Percentiles rank a stretch among this genome's conserved stretches.
These are phyloP conservation scores for Gryllus bimaculatus DNA, from an alignment of 1,140 invertebrate species.

Conservation along the genomic window DNA sequence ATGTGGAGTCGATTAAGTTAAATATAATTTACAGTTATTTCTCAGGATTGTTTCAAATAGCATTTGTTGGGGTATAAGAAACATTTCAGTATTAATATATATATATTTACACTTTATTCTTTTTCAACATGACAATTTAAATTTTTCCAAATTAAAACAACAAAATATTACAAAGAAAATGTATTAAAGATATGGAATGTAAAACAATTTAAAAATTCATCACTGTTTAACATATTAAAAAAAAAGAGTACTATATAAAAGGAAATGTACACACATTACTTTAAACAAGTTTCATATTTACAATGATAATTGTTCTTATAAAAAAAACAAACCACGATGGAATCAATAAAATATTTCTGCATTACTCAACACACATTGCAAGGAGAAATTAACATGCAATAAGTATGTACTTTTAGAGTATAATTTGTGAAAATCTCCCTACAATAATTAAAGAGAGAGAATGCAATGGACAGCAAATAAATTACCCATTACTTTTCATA, in stretches of 20 bases:
- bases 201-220: not conserved
- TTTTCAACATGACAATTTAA: constrained; percentile 1
- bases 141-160: not conserved
- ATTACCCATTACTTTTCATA: not conserved
- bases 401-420: not conserved
- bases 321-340: not conserved
- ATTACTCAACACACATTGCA: not conserved
- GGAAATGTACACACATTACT: not conserved
- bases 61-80: too few species aligned
- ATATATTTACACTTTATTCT: not conserved
- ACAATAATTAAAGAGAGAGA: not conserved
- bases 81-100: not conserved
- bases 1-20: too few species aligned
- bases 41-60: too few species aligned
- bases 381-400: not conserved
- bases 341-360: not conserved
- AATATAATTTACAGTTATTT: too few species aligned
- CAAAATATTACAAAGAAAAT: not conserved
- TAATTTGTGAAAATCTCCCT: not conserved
- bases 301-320: not conserved
- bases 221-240: not conserved
- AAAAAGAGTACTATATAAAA: not conserved
- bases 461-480: not conserved
- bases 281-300: not conserved
- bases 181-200: not conserved